Conservation (phyloP, 2,113 vertebrate genomes). For the Cololabis saira region DNA sequence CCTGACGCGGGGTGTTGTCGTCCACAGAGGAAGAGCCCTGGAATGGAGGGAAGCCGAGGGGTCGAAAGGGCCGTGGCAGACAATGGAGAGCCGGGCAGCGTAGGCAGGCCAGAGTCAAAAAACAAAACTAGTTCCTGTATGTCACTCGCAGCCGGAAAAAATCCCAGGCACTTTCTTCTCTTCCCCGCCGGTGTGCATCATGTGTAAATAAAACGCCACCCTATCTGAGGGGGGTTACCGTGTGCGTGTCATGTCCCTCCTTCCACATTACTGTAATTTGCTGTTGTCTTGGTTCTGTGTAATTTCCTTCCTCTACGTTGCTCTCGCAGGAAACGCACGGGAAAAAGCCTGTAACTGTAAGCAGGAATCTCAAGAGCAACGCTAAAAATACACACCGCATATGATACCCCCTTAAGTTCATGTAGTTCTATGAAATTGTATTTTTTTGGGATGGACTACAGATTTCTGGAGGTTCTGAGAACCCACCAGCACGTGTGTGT, state of each 20-base stretch:
- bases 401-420: too few species aligned
- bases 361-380: neutral
- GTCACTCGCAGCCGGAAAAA: constrained; percentile 35
- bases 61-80: constrained; percentile 68
- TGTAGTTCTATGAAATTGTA: too few species aligned
- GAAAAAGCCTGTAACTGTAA: constrained; percentile 56
- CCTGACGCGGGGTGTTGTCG: constrained; percentile 76
- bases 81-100: constrained; percentile 62
- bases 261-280: constrained; percentile 52
- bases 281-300: constrained; percentile 27
- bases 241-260: neutral
- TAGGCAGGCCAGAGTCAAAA: constrained; percentile 52
- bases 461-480: too few species aligned
- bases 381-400: too few species aligned
- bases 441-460: too few species aligned
- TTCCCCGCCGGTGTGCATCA: constrained; percentile 18
- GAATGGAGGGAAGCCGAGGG: constrained; percentile 76
- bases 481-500: too few species aligned
- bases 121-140: constrained; percentile 62
- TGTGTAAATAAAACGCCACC: constrained; percentile 32
- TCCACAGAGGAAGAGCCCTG: constrained; percentile 78
- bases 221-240: neutral
- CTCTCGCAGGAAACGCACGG: constrained; percentile 62
- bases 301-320: constrained; percentile 61
- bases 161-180: constrained; percentile 48